Base-by-base conservation (phyloP, 2,888 invertebrate species). In the Gryllus longicercus region DNA sequence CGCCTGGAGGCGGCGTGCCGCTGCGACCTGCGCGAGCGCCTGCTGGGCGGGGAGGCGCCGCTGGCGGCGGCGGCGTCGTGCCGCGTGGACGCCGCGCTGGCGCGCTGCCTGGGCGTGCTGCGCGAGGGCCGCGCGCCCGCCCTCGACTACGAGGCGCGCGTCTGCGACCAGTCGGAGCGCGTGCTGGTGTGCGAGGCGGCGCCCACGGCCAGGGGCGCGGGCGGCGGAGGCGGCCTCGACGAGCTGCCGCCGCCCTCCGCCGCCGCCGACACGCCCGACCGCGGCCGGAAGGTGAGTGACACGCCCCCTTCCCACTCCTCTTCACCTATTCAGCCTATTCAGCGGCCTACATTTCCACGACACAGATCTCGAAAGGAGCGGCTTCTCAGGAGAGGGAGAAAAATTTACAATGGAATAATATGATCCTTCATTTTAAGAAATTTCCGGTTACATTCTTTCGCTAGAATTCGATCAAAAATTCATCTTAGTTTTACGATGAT, bases 61-160 rank as follows among this genome's bases (percentile, higher is more conserved):
- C 86, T 88, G 78, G 78, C 10, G 79, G 80, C 49, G 77, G 81
- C 14, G 82, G 79, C 80, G 82, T 79, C 80, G 82, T 94, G 94
- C 85, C 89, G 90, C 0, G 90, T 93, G 0, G 89, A 90, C 80
- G 87, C 89, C 81, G 86, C 89, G 75, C 87, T 93, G 25, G 91
- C 92, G 5, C 87, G 88, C 75, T 94, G 94, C 85, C 92, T 92
- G 84, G 91, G 92, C 82, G 38, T 38, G 38, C 88, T 92, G 11
- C 90, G 90, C 0, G 90, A 91, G 83, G 92, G 92, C 76, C 90
- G 91, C 81, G 89, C 93, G 85, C 86, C 89, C 80, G 90, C 93
- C 84, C 85, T 88, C 75, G 92, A 92, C 83, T 93, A 92, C 84
- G 89, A 91, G 0, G 88, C 89, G 75, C 87, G 89, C 76, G 90